Evolutionary conservation across 2,888 invertebrate genomes (phyloP).

Genomic region (Ectobius pallidus): DNA sequence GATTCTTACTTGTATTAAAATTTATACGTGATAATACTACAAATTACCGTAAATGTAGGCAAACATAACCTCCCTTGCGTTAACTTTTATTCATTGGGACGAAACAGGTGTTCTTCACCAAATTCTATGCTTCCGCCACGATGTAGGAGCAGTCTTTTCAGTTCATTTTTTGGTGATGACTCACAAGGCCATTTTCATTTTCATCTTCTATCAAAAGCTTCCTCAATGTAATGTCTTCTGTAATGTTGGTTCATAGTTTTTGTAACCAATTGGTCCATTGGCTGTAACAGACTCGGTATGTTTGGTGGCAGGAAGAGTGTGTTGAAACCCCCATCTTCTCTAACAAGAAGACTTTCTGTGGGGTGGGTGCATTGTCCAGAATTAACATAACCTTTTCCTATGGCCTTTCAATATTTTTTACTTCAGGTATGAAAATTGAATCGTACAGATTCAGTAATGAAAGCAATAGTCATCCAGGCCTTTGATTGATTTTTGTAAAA

Average conservation of each 20-base stretch:
- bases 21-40: too few relatives aligned
- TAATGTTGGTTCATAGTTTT: conserved; percentile 12
- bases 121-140: too few relatives aligned
- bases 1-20: too few relatives aligned
- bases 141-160: too few relatives aligned
- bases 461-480: neutral
- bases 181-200: neutral
- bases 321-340: conserved; percentile 6
- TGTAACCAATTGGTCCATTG: conserved; percentile 10
- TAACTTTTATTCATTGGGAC: too few relatives aligned
- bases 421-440: conserved; percentile 13
- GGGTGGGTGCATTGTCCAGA: conserved; percentile 13
- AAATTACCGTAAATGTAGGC: too few relatives aligned
- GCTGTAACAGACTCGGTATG: conserved; percentile 15
- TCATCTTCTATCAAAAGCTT: conserved; percentile 18
- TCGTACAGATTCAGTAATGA: neutral
- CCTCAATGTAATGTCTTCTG: conserved; percentile 2
- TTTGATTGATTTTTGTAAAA: neutral
- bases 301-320: conserved; percentile 24
- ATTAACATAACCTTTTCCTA: neutral
- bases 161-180: neutral
- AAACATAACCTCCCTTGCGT: too few relatives aligned
- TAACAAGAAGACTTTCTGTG: neutral
- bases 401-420: conserved; percentile 4
- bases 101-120: too few relatives aligned